phyloP scores from a whole-genome alignment of 2,113 vertebrate genomes.

The Chlamydotis undulata region DNA sequence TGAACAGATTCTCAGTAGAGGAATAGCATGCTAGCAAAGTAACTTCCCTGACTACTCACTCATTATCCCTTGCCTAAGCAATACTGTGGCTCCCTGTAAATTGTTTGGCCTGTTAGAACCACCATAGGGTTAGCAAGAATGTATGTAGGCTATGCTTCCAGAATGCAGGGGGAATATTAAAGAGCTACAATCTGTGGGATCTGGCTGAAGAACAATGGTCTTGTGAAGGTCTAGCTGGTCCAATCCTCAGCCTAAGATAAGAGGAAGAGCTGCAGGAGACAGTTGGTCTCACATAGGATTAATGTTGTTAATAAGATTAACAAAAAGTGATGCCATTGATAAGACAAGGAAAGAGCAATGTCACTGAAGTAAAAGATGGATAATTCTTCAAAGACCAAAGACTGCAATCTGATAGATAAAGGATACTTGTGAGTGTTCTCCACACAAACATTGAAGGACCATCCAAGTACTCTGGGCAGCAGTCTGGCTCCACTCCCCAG shows the following conservation, averaged over 20 bases:
- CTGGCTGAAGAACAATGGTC: background rate
- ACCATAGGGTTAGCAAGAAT: background rate
- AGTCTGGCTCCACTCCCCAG: background rate
- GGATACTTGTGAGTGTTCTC: background rate
- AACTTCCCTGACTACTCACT: background rate
- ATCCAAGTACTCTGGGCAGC: background rate
- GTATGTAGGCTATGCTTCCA: background rate
- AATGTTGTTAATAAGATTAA: background rate
- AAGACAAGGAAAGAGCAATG: background rate
- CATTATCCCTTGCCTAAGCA: background rate
- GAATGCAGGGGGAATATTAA: background rate
- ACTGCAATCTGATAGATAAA: background rate
- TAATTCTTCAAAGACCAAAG: background rate
- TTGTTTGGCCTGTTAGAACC: background rate
- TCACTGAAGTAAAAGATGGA: background rate
- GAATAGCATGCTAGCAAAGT: background rate
- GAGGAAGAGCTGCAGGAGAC: background rate
- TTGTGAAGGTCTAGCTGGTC: background rate
- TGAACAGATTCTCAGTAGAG: background rate
- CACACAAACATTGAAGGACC: rapidly evolving
- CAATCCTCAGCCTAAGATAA: background rate
- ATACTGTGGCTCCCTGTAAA: background rate
- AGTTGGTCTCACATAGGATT: background rate
- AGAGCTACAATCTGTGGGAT: background rate
- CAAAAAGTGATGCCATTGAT: background rate